These are phyloP conservation scores for Mellilla xanthometata DNA, from an alignment of 2,888 invertebrate species.

Conservation along the genomic window DNA sequence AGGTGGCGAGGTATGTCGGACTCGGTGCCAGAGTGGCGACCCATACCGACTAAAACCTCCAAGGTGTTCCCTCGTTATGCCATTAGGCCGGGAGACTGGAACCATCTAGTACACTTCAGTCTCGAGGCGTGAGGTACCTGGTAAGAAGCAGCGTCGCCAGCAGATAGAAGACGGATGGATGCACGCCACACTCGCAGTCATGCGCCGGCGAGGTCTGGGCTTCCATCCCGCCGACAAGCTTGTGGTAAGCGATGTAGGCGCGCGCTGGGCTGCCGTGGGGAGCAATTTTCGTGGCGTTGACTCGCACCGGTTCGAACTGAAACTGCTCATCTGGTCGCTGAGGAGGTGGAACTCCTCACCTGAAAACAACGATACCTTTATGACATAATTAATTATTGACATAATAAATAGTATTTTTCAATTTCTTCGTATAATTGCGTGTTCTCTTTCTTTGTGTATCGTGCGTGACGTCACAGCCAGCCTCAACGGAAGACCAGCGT, in stretches of 20 bases:
- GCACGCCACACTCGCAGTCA: constrained; percentile 85
- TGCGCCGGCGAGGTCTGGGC: constrained; percentile 72
- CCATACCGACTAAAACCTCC: no score
- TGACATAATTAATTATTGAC: no score
- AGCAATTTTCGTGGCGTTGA: constrained; percentile 75
- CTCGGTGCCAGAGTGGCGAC: no score
- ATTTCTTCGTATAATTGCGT: no score
- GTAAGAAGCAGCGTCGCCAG: constrained; percentile 82
- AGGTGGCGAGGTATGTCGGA: no score
- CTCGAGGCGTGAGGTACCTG: constrained; percentile 46
- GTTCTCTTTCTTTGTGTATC: no score
- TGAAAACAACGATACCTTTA: constrained; percentile 27
- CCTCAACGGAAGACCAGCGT: no score
- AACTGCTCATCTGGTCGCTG: constrained; percentile 75
- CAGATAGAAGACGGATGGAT: constrained; percentile 85
- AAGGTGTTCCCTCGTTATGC: no score
- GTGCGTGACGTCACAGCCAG: no score
- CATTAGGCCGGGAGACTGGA: no score
- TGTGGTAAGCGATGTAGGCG: constrained; percentile 85
- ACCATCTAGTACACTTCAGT: no score
- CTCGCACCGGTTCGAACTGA: constrained; percentile 54
- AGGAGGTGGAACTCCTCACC: constrained; percentile 61
- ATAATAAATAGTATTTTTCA: no score
- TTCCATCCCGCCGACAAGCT: constrained; percentile 80
- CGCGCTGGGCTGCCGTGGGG: constrained; percentile 77